phyloP scores from a whole-genome alignment of 2,888 invertebrate species.

The Mythimna pallens region DNA sequence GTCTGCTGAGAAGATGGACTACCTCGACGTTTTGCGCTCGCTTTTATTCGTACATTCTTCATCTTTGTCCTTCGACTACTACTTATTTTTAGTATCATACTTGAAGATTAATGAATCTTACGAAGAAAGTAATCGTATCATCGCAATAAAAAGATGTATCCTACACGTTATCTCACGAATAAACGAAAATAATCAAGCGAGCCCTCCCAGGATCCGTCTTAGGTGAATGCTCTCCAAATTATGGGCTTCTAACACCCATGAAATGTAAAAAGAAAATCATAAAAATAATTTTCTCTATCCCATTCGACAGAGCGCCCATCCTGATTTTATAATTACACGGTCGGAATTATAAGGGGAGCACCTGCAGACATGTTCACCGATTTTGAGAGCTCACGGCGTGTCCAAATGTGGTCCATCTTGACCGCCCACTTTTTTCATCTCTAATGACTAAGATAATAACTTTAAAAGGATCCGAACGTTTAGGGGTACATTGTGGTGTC shows the following conservation, averaged over 20 bases:
- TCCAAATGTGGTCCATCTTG: conserved; percentile 58
- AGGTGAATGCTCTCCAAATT: conserved; percentile 57
- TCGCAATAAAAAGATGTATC: conserved; percentile 8
- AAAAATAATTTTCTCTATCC: conserved; percentile 55
- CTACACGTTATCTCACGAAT: background rate
- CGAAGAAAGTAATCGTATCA: conserved; percentile 16
- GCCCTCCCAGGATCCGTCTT: conserved; percentile 35
- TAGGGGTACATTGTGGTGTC: conserved; percentile 54
- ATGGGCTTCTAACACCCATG: conserved; percentile 57
- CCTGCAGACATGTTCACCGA: conserved; percentile 51
- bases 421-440: conserved; percentile 51
- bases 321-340: conserved; percentile 64
- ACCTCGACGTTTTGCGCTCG: conserved; percentile 26
- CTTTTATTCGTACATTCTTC: conserved; percentile 40
- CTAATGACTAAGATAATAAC: conserved; percentile 58
- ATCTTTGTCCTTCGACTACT: conserved; percentile 20
- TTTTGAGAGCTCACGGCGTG: conserved; percentile 54
- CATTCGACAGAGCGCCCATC: conserved; percentile 51
- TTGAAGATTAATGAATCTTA: conserved; percentile 39
- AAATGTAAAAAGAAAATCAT: conserved; percentile 61
- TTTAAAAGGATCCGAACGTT: conserved; percentile 58
- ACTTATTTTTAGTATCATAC: conserved; percentile 25
- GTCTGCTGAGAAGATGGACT: conserved; percentile 34
- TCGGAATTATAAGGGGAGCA: conserved; percentile 52
- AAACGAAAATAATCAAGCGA: conserved; percentile 25